A percentile compares a stretch with the other conserved stretches of the same genome.
phyloP scores from a whole-genome alignment of 2,888 invertebrate species.

The Timema cristinae region DNA sequence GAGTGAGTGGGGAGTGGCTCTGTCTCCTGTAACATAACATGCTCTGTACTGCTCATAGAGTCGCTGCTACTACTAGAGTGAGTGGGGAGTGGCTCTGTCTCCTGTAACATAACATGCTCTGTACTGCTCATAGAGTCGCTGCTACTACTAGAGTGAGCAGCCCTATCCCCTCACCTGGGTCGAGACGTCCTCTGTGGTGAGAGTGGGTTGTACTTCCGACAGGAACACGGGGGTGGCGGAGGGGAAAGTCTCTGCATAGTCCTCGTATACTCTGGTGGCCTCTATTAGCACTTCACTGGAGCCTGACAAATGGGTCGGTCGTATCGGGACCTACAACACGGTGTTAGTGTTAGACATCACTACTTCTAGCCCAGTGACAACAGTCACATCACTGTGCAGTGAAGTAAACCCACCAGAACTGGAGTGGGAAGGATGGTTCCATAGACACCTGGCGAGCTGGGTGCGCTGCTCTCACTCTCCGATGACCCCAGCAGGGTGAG shows the following conservation, averaged over 20 bases:
- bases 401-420: conserved; percentile 34
- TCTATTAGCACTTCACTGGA: conserved; percentile 25
- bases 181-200: conserved; percentile 31
- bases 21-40: too few species aligned
- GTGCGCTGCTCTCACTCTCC: conserved; percentile 21
- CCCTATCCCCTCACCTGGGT: conserved; percentile 20
- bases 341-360: too few species aligned
- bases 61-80: too few species aligned
- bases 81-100: too few species aligned
- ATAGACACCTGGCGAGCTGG: conserved; percentile 30
- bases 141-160: too few species aligned
- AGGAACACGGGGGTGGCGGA: conserved; percentile 36
- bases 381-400: too few species aligned
- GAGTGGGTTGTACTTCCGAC: conserved; percentile 32
- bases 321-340: conserved; percentile 31
- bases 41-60: too few species aligned
- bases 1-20: too few species aligned
- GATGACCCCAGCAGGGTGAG: not conserved
- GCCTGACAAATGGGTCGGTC: conserved; percentile 31
- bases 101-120: too few species aligned
- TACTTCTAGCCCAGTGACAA: too few species aligned
- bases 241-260: conserved; percentile 31
- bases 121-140: too few species aligned
- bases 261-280: conserved; percentile 28
- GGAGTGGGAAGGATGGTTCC: conserved; percentile 37